Evolutionary conservation across 2,888 invertebrate genomes (phyloP).

Genomic region (Glyphotaelius pellucidus): DNA sequence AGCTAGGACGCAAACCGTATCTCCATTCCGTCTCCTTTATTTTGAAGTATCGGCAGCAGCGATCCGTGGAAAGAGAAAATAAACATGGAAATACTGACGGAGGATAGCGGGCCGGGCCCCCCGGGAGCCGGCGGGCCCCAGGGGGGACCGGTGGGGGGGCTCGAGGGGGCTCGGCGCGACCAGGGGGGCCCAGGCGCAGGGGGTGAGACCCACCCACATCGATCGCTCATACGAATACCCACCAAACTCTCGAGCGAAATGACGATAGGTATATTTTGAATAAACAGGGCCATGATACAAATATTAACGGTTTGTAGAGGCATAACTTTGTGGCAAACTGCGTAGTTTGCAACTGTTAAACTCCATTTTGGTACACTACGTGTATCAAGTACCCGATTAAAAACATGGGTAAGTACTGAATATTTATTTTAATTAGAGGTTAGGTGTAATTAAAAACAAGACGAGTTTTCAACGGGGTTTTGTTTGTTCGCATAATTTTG

Average conservation of each 20-base stretch:
- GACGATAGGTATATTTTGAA: not conserved
- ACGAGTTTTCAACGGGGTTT: not conserved
- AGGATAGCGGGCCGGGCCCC: slow-evolving; percentile 59
- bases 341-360: slow-evolving; percentile 1
- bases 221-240: slow-evolving; percentile 58
- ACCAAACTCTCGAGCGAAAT: slow-evolving; percentile 24
- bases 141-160: slow-evolving; percentile 32
- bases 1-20: not conserved
- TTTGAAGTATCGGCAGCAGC: slow-evolving; percentile 22
- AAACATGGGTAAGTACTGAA: not conserved
- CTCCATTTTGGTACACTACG: not conserved
- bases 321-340: not conserved
- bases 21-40: not conserved
- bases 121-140: slow-evolving; percentile 55
- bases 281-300: slow-evolving; percentile 12
- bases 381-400: not conserved
- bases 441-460: not conserved
- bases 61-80: slow-evolving; percentile 46
- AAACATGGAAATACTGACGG: slow-evolving; percentile 61
- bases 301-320: not conserved
- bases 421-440: not conserved
- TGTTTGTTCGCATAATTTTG: not conserved
- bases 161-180: not conserved
- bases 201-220: slow-evolving; percentile 50
- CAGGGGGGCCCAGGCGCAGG: slow-evolving; percentile 5